Base-by-base conservation (phyloP, 1,140 invertebrate species). In the Coelopa frigida region DNA sequence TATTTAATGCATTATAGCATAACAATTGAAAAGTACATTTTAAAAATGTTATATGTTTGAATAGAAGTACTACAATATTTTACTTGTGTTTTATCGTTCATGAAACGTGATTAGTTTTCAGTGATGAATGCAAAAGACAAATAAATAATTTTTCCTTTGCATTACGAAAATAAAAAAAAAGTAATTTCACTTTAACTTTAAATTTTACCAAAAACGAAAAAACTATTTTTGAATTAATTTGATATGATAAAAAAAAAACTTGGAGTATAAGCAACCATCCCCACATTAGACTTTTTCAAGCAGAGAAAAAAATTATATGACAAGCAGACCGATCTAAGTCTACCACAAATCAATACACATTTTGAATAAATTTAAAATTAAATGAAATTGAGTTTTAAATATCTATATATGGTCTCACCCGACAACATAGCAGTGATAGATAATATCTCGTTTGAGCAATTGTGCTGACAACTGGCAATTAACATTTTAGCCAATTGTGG, bases 361-460 rank as follows among this genome's bases (percentile, higher is more conserved):
- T 29, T 29, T 33, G 42, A 24, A 44, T 29, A 12, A 15, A 44
- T 22, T 23, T 33, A 11, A 10, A 20, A 44, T 11, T 21, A 22
- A 14, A 29, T 8, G 14, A 10, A 8, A 29, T 10, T 8, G 8
- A 29, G 27, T 29, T 10, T 29, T 29, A 29, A 10, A 29, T 29
- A 29, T 29, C n/a, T n/a, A n/a, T n/a, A n/a, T n/a, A 35, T 44
- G 44, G 42, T 56, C 71, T 77, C 83, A 97, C 94, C 93, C 82
- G 94, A 98, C 55, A 99, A 75, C 96, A 99, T 99, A 43, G 95
- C 94, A 14, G 94, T 97, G 59, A 99, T 95, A 56, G 94, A 98
- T 17, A 99, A 80, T 56, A 98, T 96, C 76, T 99, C 97, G 75
- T 99, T 99, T 52, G 95, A 99, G 68, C 97, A 99, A 72, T 94